Evolutionary conservation across 2,113 vertebrate genomes (phyloP).

Genomic region (Leucosticte australis): DNA sequence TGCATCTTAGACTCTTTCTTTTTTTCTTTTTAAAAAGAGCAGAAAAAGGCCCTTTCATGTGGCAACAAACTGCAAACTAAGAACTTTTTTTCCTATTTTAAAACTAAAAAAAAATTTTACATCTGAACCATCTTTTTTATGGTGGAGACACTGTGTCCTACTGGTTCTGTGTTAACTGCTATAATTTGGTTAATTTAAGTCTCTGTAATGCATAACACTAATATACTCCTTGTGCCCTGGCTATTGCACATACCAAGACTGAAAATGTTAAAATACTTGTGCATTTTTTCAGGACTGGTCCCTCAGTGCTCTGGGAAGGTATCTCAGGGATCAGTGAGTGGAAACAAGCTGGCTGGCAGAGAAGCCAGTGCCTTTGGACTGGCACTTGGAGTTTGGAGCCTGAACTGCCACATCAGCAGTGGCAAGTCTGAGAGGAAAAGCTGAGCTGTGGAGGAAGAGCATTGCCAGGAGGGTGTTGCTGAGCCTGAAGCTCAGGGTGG

Average conservation of each 20-base stretch:
- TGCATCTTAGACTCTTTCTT: neutral
- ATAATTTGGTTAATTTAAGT: neutral
- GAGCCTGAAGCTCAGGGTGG: neutral
- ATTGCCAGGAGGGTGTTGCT: neutral
- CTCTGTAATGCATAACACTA: neutral
- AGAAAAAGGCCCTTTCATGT: neutral
- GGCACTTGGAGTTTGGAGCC: neutral
- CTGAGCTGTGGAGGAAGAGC: neutral
- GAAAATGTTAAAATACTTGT: neutral
- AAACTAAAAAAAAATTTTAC: neutral
- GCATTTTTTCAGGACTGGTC: neutral
- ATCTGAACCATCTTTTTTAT: neutral
- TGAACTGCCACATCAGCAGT: neutral
- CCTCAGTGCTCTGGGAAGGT: neutral
- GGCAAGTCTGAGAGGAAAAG: neutral
- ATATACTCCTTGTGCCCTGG: neutral
- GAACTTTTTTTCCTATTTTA: neutral
- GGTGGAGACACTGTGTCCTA: neutral
- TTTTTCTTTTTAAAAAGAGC: neutral
- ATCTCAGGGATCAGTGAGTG: neutral
- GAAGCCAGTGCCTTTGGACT: neutral
- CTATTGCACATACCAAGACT: neutral
- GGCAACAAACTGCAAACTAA: neutral
- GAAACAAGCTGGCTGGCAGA: neutral
- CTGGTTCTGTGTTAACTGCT: neutral